Evolutionary conservation across 2,797 vertebrate species (phyloP), one percentile per base, ranked within the genome.

Genomic region (Sebastes itinus): DNA sequence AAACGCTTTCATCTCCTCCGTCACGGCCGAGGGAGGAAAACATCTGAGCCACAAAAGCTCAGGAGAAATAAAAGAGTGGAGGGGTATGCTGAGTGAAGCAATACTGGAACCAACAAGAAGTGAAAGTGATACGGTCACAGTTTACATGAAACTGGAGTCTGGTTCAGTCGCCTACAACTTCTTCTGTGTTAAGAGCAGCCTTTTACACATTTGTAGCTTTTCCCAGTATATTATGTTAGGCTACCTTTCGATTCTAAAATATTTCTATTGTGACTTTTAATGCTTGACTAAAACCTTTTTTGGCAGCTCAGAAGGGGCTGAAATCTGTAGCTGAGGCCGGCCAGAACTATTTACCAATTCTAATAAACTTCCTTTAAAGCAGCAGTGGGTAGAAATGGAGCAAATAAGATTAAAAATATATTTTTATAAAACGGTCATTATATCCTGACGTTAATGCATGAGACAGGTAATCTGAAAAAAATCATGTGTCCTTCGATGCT

Each of bases 51-150:
- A 20, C 30, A 25, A 13, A 13, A 84, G 23, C 12, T 64, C 4
- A 60, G 72, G 69, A 80, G 78, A 87, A 85, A 86, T 68, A 84
- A 87, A 83, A 84, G 72, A 42, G 38, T 42, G 35, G 28, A 77
- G 54, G 27, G 46, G 64, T 52, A 28, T 82, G 70, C 72, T 80
- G 79, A 87, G 81, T 72, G 77, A 82, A 91, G 88, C 78, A 85
- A 79, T n/a, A 67, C 79, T 73, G 71, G 23, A 76, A 61, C 63
- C 77, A 85, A 87, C 22, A 85, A 84, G 87, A 93, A 92, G 89
- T 92, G 91, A 91, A 92, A 91, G 74, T 30, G 71, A 86, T 54
- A 27, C 6, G 18, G 18, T 81, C 32, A 55, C 56, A 71, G 68
- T 82, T 83, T 28, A 69, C 60, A 70, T 72, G 81, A 68, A 83